These are phyloP conservation scores for Puffinus mauretanicus DNA, from an alignment of 2,113 vertebrate genomes.

Conservation along the genomic window DNA sequence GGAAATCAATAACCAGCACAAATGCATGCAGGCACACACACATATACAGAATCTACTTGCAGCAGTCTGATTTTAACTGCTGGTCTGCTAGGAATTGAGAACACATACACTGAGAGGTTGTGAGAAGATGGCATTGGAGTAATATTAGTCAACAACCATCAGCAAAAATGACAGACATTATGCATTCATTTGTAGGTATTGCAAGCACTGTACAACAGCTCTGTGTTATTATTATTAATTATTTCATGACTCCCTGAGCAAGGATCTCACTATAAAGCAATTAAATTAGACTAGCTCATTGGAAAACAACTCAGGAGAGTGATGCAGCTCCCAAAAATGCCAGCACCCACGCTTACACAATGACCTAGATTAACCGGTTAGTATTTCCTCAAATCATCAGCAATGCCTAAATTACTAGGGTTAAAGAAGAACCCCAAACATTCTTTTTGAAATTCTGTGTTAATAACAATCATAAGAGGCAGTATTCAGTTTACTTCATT, in stretches of 20 bases:
- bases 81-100: neutral
- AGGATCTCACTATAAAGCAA: neutral
- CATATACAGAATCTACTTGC: neutral
- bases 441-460: neutral
- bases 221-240: neutral
- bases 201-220: slow-evolving; percentile 4
- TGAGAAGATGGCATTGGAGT: neutral
- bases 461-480: neutral
- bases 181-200: neutral
- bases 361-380: slow-evolving; percentile 23
- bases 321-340: slow-evolving; percentile 46
- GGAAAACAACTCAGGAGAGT: neutral
- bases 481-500: neutral
- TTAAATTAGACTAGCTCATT: neutral
- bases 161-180: neutral
- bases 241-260: slow-evolving; percentile 5
- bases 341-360: slow-evolving; percentile 16
- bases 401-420: neutral
- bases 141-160: neutral
- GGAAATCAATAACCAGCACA: neutral
- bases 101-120: neutral
- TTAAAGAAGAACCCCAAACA: neutral
- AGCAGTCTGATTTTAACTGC: neutral
- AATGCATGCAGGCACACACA: neutral
- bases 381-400: neutral